A percentile compares a stretch with the other conserved stretches of the same genome.
These are phyloP conservation scores for Vanacampus margaritifer DNA, from an alignment of 2,113 vertebrate species.

Conservation along the genomic window DNA sequence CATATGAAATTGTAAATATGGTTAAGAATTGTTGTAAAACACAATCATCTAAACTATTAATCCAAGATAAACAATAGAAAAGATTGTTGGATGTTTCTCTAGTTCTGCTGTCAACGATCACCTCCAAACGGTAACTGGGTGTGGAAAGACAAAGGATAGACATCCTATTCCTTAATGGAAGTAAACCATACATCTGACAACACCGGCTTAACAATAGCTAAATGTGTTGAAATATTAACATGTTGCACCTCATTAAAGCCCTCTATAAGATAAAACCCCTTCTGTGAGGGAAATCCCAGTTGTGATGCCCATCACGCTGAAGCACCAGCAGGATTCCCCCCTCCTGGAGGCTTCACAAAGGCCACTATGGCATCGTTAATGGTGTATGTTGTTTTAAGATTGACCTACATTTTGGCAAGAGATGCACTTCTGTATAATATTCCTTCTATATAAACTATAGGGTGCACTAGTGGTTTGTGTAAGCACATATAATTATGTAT, in stretches of 20 bases:
- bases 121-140: too few species aligned
- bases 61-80: too few species aligned
- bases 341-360: slow-evolving; percentile 45
- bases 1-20: too few species aligned
- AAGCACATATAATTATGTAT: neutral
- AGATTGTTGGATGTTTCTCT: too few species aligned
- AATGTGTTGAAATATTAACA: slow-evolving; percentile 68
- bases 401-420: slow-evolving; percentile 45
- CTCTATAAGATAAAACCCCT: slow-evolving; percentile 40
- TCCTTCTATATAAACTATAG: slow-evolving; percentile 15
- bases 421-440: slow-evolving; percentile 29
- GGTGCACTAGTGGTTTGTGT: slow-evolving; percentile 21
- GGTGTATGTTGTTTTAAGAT: slow-evolving; percentile 49
- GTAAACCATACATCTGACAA: slow-evolving; percentile 5
- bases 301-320: slow-evolving; percentile 24
- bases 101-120: too few species aligned
- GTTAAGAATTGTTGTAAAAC: too few species aligned
- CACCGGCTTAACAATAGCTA: slow-evolving; percentile 49
- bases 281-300: slow-evolving; percentile 31
- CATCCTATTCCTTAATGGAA: neutral
- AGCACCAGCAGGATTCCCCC: slow-evolving; percentile 43
- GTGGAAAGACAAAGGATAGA: too few species aligned
- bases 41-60: too few species aligned
- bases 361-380: slow-evolving; percentile 55
- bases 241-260: slow-evolving; percentile 52